phyloP scores from a whole-genome alignment of 2,113 vertebrate species.

The Aspiorhynchus laticeps region DNA sequence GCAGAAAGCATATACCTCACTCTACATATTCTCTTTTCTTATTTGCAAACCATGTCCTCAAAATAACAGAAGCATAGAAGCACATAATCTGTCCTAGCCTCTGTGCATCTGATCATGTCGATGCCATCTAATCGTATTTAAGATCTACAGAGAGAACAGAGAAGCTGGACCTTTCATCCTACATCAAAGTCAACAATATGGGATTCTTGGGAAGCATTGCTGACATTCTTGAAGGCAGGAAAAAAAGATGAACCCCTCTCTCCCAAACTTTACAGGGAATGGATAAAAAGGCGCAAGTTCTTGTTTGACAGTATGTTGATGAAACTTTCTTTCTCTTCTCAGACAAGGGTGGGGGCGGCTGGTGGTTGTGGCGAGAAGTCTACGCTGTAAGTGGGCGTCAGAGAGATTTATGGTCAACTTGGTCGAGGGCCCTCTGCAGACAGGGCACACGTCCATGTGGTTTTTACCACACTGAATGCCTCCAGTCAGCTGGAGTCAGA shows the following conservation, averaged over 20 bases:
- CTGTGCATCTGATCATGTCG: slow-evolving; percentile 67
- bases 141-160: slow-evolving; percentile 74
- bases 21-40: slow-evolving; percentile 51
- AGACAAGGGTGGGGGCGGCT: slow-evolving; percentile 28
- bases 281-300: slow-evolving; percentile 53
- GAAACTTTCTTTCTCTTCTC: slow-evolving; percentile 48
- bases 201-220: slow-evolving; percentile 77
- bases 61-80: slow-evolving; percentile 64
- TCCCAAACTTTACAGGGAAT: slow-evolving; percentile 58
- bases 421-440: slow-evolving; percentile 26
- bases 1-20: slow-evolving; percentile 19
- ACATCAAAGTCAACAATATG: slow-evolving; percentile 79
- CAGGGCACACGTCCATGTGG: slow-evolving; percentile 29
- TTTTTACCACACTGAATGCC: slow-evolving; percentile 48
- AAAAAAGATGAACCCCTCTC: slow-evolving; percentile 61
- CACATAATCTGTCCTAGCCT: slow-evolving; percentile 67
- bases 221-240: slow-evolving; percentile 76
- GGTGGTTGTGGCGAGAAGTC: slow-evolving; percentile 36
- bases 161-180: slow-evolving; percentile 75
- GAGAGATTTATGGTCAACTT: slow-evolving; percentile 50
- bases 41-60: slow-evolving; percentile 27
- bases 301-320: slow-evolving; percentile 53
- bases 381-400: slow-evolving; percentile 42
- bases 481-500: slow-evolving; percentile 43
- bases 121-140: slow-evolving; percentile 75